Base-by-base conservation (phyloP, 2,888 invertebrate genomes). In the Drosophila meridionalis region DNA sequence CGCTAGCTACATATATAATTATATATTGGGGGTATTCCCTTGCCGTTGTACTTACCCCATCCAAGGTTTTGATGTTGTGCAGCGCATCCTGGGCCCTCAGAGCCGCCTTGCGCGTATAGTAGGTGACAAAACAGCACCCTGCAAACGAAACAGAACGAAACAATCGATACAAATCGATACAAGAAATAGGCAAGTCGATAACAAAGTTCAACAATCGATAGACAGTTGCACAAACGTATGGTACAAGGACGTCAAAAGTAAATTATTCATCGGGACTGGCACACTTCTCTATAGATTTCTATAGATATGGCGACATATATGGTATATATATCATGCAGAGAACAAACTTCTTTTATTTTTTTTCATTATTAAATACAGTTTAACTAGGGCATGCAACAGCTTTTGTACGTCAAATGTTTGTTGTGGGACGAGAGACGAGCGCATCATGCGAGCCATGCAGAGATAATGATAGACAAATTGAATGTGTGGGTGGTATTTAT, bases 121-220 rank as follows among this genome's bases (percentile, higher is more conserved):
- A 99, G 93, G 99, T 99, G 93, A 99, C 99, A 95, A 99, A 99
- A 95, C 99, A 99, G 95, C 99, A 99, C 94, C 99, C 99, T 99
- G 96, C 76, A 96, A 97, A 94, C 95, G 93, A 89, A 94, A 94
- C 94, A 94, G 59, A 79, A 78, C 68, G 36, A 64, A 73, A 80
- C 80, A 90, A 90, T 90, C 86, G 89, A 74, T 81, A 80, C 73
- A 78, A 72, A 77, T 83, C 83, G 83, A 87, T 84, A 83, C 80
- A 85, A 48, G 48, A 78, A 73, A 83, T 79, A 83, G 43, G 58
- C 59, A 64, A 40, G 38, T 58, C 59, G 52, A 89, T 78, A 80
- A 83, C 78, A 42, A 30, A 45, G 65, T 59, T 47, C 50, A 43
- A 67, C 70, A 58, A 74, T 89, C 78, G 83, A 67, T 82, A 80